A percentile compares a stretch with the other conserved stretches of the same genome.
These are phyloP conservation scores for Unio delphinus DNA, from an alignment of 2,888 invertebrate genomes.

Conservation along the genomic window DNA sequence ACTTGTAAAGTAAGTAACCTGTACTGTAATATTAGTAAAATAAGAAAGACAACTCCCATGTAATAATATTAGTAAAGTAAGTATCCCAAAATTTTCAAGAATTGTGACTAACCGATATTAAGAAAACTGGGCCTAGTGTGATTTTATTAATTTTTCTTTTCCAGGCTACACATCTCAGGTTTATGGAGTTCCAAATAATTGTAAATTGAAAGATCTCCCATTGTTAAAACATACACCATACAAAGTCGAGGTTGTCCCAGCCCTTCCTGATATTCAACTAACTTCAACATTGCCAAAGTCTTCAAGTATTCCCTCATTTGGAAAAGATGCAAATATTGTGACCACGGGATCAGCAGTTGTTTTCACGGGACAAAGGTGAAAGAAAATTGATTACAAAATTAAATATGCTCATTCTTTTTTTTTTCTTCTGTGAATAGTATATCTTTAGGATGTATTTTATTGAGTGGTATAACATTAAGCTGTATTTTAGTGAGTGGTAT, in stretches of 20 bases:
- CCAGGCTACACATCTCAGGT: constrained; percentile 92
- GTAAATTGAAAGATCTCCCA: constrained; percentile 79
- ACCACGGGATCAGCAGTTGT: constrained; percentile 86
- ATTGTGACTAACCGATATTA: too few species aligned
- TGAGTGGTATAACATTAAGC: too few species aligned
- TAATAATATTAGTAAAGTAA: too few species aligned
- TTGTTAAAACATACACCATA: constrained; percentile 83
- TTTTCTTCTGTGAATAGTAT: too few species aligned
- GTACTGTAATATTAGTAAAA: neutral
- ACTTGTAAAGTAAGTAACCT: neutral
- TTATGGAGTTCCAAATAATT: constrained; percentile 92
- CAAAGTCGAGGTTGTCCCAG: constrained; percentile 88
- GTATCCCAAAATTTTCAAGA: neutral
- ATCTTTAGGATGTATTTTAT: too few species aligned
- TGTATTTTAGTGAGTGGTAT: too few species aligned
- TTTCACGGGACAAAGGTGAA: constrained; percentile 86
- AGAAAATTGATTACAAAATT: constrained; percentile 2
- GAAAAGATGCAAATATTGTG: constrained; percentile 76
- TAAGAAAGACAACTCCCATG: neutral
- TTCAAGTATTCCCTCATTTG: constrained; percentile 81
- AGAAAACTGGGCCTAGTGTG: too few species aligned
- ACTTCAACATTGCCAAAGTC: constrained; percentile 85
- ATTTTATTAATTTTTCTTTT: constrained; percentile 20
- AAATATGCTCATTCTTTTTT: neutral
- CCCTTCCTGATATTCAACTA: constrained; percentile 83